Conservation (phyloP, 2,888 invertebrate species). For the Drosophila paramelanica region DNA sequence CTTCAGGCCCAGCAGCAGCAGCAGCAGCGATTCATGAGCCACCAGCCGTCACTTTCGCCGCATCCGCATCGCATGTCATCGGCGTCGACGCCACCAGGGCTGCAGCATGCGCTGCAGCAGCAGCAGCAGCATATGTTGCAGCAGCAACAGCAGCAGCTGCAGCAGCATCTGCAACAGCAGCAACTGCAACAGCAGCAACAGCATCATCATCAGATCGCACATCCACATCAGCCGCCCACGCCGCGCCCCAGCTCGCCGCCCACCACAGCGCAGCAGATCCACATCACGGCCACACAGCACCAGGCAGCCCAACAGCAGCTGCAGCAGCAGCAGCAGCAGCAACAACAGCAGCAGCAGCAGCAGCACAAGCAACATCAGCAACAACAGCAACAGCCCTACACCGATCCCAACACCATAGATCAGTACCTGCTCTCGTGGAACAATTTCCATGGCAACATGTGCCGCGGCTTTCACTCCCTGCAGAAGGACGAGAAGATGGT, state of each 20-base stretch:
- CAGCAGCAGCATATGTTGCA: constrained; percentile 75
- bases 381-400: constrained; percentile 70
- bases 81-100: constrained; percentile 65
- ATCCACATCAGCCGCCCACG: constrained; percentile 65
- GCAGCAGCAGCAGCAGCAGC: constrained; percentile 74
- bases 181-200: constrained; percentile 62
- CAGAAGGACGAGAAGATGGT: constrained; percentile 90
- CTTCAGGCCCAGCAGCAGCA: constrained; percentile 72
- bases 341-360: constrained; percentile 72
- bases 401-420: constrained; percentile 85
- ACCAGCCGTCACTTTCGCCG: constrained; percentile 69
- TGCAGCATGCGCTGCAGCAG: constrained; percentile 76
- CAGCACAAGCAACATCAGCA: constrained; percentile 69
- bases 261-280: constrained; percentile 82
- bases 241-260: constrained; percentile 77
- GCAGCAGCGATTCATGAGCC: constrained; percentile 72
- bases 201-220: constrained; percentile 67
- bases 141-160: constrained; percentile 57
- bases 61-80: constrained; percentile 74
- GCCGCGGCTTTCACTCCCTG: constrained; percentile 89
- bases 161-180: constrained; percentile 63
- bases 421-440: constrained; percentile 90
- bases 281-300: constrained; percentile 77
- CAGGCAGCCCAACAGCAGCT: constrained; percentile 82
- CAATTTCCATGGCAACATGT: constrained; percentile 91